Base-by-base conservation (phyloP, 1,140 invertebrate genomes). In the Eumaeus atala region DNA sequence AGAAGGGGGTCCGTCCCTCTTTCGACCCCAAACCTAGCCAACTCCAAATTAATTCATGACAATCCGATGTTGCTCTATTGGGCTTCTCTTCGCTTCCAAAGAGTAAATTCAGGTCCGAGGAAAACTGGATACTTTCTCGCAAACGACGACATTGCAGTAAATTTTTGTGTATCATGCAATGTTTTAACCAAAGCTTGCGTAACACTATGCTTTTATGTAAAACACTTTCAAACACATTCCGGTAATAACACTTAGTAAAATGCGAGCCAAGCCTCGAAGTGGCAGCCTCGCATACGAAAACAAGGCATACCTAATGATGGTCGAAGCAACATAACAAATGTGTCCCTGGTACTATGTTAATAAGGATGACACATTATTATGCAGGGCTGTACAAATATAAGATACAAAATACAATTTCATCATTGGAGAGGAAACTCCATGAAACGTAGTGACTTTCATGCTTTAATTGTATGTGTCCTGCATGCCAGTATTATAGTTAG, bases 211-310 rank as follows among this genome's bases (percentile, higher is more conserved):
- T 50, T 36, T 44, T 44, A 44, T 44, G 48, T 49, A 33, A 50
- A 49, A 35, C 28, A 35, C 48, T 50, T 53, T 40, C 51, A 53
- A 53, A 53, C 40, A 51, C 34, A 54, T 21, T 36, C 37, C 17
- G 21, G 51, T 42, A 53, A 53, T 53, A 44, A 33, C 10, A 16
- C n/a, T 37, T 34, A 49, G 18, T 61, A 58, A 69, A 62, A 70
- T 66, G 61, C 66, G 52, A 54, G 55, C 49, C 58, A 49, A 55
- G 56, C 56, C 53, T 47, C 55, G 60, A 18, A 53, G 62, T 48
- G 57, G 50, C 54, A 28, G 60, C 52, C 49, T 59, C 51, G 66
- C 62, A 74, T 69, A 71, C 59, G 59, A 66, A 72, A 70, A 64
- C 58, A 51, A 59, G 33, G 54, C 61, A 64, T 57, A 49, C 34